A percentile compares a stretch with the other conserved stretches of the same genome.
These are phyloP conservation scores for Andrena bicolor DNA, from an alignment of 2,888 invertebrate species.

Conservation along the genomic window DNA sequence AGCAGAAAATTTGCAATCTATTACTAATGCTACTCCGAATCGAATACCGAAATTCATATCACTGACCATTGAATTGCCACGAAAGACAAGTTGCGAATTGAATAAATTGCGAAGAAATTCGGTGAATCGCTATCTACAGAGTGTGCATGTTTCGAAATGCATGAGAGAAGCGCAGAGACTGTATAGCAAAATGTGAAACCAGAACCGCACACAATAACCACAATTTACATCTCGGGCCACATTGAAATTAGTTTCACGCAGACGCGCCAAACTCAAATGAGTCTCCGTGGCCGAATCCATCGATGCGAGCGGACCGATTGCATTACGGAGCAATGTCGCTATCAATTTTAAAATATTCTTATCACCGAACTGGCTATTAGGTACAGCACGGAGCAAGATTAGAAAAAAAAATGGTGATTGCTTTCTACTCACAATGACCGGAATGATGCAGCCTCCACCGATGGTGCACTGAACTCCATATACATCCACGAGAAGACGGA, in stretches of 20 bases:
- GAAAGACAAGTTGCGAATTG: too few relatives aligned
- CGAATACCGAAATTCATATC: too few relatives aligned
- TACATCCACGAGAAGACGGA: constrained; percentile 16
- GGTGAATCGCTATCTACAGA: neutral
- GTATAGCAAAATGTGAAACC: neutral
- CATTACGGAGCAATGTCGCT: constrained; percentile 38
- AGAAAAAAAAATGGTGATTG: too few relatives aligned
- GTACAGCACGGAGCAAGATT: neutral
- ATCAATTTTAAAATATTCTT: constrained; percentile 54
- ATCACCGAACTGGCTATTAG: neutral
- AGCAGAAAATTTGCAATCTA: too few relatives aligned
- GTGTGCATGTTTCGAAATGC: neutral
- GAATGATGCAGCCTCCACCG: neutral
- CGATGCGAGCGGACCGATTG: constrained; percentile 58
- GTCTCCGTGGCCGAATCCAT: constrained; percentile 58
- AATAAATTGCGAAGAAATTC: neutral
- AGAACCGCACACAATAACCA: neutral
- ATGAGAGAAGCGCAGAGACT: too few relatives aligned
- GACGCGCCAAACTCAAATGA: constrained; percentile 58
- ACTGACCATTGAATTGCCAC: too few relatives aligned
- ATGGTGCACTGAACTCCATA: constrained; percentile 30
- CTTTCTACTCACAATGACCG: constrained; percentile 9
- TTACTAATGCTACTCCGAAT: too few relatives aligned
- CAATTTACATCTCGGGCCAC: constrained; percentile 18
- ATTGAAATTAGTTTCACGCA: constrained; percentile 56